Percentiles rank a stretch among this genome's conserved stretches.
phyloP scores from a whole-genome alignment of 2,113 vertebrate species.

The Takifugu flavidus region DNA sequence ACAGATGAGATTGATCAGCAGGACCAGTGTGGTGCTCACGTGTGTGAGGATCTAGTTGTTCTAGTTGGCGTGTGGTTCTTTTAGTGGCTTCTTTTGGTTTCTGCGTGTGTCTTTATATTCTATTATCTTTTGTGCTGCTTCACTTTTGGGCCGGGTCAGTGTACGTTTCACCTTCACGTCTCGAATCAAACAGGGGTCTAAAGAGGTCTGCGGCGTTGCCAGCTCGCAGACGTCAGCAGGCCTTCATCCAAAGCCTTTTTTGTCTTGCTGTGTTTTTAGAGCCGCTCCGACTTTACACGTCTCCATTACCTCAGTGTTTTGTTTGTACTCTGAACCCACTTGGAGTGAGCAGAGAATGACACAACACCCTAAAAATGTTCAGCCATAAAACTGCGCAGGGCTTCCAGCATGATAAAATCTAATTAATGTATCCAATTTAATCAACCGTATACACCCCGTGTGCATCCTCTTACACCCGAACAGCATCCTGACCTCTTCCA shows the following conservation, averaged over 20 bases:
- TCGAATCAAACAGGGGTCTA: constrained; percentile 1
- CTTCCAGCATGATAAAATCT: constrained; percentile 17
- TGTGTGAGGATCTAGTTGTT: constrained; percentile 38
- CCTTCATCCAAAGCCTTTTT: not conserved
- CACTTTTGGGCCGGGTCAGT: not conserved
- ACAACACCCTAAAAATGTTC: constrained; percentile 16
- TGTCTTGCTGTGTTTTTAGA: not conserved
- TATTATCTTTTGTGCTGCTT: constrained; percentile 1
- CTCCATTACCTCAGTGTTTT: constrained; percentile 25
- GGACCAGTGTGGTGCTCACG: constrained; percentile 6
- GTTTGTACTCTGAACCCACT: constrained; percentile 1
- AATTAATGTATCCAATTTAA: not conserved
- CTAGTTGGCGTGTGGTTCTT: constrained; percentile 56
- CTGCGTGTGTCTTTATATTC: constrained; percentile 17
- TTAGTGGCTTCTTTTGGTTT: constrained; percentile 35
- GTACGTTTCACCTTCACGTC: not conserved
- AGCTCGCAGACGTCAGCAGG: not conserved
- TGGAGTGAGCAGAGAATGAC: constrained; percentile 9
- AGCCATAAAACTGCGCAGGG: not conserved
- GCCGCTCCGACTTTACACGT: constrained; percentile 7
- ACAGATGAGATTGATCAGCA: not conserved
- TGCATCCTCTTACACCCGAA: not conserved
- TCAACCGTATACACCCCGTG: not conserved
- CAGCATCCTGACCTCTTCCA: constrained; percentile 5
- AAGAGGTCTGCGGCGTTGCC: constrained; percentile 9